These are phyloP conservation scores for Bactericera cockerelli DNA, from an alignment of 1,140 invertebrate species.

Conservation along the genomic window DNA sequence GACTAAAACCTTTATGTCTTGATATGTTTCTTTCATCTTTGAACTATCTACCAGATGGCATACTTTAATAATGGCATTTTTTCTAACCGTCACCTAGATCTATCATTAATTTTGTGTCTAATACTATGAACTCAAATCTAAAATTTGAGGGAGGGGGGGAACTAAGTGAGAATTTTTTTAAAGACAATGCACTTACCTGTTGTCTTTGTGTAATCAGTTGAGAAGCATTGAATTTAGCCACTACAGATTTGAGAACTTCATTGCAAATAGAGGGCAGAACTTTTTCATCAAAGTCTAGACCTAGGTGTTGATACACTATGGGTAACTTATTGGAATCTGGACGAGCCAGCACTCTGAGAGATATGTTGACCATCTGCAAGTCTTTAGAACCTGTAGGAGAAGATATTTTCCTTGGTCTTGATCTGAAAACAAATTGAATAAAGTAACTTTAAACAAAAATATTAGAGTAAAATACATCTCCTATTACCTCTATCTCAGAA, in stretches of 20 bases:
- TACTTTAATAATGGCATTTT: too few species aligned
- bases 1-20: too few species aligned
- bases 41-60: too few species aligned
- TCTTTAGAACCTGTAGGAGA: constrained; percentile 98
- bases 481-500: too few species aligned
- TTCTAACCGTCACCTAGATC: too few species aligned
- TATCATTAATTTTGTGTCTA: too few species aligned
- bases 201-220: constrained; percentile 97
- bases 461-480: too few species aligned
- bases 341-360: constrained; percentile 83
- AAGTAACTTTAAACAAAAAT: too few species aligned
- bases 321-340: constrained; percentile 72
- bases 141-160: too few species aligned
- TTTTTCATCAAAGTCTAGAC: constrained; percentile 78
- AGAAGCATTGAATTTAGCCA: constrained; percentile 99
- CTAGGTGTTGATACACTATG: constrained; percentile 75
- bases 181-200: constrained; percentile 43
- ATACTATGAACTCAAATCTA: too few species aligned
- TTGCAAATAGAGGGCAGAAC: constrained; percentile 96
- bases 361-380: constrained; percentile 99
- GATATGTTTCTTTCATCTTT: too few species aligned
- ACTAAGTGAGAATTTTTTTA: too few species aligned
- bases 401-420: constrained; percentile 86
- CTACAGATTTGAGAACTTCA: constrained; percentile 97
- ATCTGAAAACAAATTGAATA: constrained; percentile 30